Conservation (phyloP, 2,888 invertebrate genomes). For the Julus scanicus region DNA sequence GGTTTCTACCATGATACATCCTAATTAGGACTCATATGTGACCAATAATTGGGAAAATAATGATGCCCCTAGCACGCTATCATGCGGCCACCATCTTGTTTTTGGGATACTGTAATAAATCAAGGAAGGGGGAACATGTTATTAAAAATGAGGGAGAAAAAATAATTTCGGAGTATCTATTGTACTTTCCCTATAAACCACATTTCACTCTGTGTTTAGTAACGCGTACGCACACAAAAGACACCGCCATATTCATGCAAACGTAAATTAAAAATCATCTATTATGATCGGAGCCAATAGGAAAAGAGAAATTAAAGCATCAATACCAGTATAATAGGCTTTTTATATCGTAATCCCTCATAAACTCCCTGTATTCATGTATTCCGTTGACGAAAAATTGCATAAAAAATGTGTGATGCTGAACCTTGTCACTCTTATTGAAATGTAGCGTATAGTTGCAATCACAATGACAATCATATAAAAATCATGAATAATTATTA, state of each 20-base stretch:
- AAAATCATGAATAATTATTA: not conserved
- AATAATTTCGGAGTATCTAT: not conserved
- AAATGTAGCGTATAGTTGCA: not conserved
- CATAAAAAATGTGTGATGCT: not conserved
- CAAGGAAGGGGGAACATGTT: not conserved
- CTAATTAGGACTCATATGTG: not conserved
- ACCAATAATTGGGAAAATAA: conserved; percentile 7
- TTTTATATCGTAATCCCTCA: not conserved
- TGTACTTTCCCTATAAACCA: not conserved
- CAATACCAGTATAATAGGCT: not conserved
- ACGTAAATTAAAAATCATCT: not conserved
- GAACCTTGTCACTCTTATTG: not conserved
- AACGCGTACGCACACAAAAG: not conserved
- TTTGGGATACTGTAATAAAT: not conserved
- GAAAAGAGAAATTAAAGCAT: not conserved
- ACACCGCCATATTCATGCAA: not conserved
- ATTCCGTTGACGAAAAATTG: not conserved
- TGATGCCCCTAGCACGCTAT: not conserved
- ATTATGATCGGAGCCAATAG: not conserved
- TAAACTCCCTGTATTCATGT: not conserved
- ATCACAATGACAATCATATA: not conserved
- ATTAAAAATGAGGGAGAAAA: conserved; percentile 21
- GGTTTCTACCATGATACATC: conserved; percentile 22
- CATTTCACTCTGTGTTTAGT: conserved; percentile 17
- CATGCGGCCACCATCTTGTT: not conserved